These are phyloP conservation scores for Pseudopleuronectes americanus DNA, from an alignment of 2,797 vertebrate species.

Conservation along the genomic window DNA sequence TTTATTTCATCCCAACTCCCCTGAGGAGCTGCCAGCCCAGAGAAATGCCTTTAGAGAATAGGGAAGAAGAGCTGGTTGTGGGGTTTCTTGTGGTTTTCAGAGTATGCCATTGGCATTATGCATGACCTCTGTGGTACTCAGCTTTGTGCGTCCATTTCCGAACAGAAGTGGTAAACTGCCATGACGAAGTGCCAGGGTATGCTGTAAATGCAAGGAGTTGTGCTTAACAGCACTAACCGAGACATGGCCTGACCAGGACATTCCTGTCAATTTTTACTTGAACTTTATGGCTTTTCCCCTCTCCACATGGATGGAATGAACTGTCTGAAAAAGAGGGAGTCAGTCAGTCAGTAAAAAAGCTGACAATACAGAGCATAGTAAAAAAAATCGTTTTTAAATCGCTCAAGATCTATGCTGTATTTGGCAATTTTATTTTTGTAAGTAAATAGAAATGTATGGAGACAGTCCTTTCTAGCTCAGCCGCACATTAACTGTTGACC, in stretches of 20 bases:
- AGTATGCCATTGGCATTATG: neutral
- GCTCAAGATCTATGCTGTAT: neutral
- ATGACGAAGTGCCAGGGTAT: neutral
- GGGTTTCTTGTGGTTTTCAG: neutral
- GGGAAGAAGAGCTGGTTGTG: neutral
- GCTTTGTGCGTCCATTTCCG: neutral
- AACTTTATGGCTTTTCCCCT: conserved; percentile 36
- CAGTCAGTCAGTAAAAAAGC: neutral
- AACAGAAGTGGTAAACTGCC: conserved; percentile 10
- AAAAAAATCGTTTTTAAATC: neutral
- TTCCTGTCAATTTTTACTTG: conserved; percentile 44
- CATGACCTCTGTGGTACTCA: conserved; percentile 1
- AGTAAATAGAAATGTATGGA: no score
- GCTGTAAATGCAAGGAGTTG: conserved; percentile 15
- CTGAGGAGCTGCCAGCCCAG: conserved; percentile 9
- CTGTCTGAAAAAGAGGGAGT: conserved; percentile 12
- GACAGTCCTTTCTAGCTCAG: no score
- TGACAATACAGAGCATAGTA: neutral
- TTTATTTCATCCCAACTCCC: conserved; percentile 26
- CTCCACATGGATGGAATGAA: conserved; percentile 25
- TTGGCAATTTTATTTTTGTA: neutral
- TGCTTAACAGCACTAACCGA: conserved; percentile 16
- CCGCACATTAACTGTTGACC: no score
- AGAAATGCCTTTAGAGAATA: conserved; percentile 20
- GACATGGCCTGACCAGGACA: conserved; percentile 37